Evolutionary conservation across 2,797 vertebrate species (phyloP).

Genomic region (Macropodus opercularis): DNA sequence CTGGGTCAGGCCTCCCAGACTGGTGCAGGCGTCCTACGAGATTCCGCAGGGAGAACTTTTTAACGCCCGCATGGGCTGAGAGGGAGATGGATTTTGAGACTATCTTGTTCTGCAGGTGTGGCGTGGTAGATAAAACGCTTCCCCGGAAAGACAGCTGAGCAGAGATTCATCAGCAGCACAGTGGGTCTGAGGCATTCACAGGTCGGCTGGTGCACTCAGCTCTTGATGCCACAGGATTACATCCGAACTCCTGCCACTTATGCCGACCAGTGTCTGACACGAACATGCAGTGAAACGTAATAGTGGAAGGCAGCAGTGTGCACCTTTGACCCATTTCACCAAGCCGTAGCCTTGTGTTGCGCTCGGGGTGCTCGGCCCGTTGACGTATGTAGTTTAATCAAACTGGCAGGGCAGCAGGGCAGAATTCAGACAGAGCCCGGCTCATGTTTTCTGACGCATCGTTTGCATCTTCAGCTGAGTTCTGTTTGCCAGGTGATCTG

Average conservation of each 20-base stretch:
- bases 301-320: constrained; percentile 52
- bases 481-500: constrained; percentile 6
- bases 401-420: constrained; percentile 58
- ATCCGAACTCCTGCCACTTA: constrained; percentile 44
- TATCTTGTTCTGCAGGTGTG: constrained; percentile 65
- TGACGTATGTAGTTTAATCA: constrained; percentile 65
- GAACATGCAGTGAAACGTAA: constrained; percentile 49
- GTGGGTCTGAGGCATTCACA: constrained; percentile 58
- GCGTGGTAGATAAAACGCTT: constrained; percentile 62
- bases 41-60: constrained; percentile 50
- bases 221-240: constrained; percentile 30
- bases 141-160: constrained; percentile 49
- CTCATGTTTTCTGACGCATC: constrained; percentile 28
- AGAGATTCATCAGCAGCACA: constrained; percentile 62
- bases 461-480: constrained; percentile 2
- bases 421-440: constrained; percentile 6
- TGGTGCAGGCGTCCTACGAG: constrained; percentile 42
- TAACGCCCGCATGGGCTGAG: constrained; percentile 44
- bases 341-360: constrained; percentile 45
- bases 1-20: constrained; percentile 73
- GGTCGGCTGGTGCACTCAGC: constrained; percentile 57
- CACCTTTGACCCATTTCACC: constrained; percentile 49
- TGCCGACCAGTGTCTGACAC: constrained; percentile 37
- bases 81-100: constrained; percentile 56
- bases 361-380: constrained; percentile 49